phyloP scores from a whole-genome alignment of 2,888 invertebrate species.

The Aplocera efformata region DNA sequence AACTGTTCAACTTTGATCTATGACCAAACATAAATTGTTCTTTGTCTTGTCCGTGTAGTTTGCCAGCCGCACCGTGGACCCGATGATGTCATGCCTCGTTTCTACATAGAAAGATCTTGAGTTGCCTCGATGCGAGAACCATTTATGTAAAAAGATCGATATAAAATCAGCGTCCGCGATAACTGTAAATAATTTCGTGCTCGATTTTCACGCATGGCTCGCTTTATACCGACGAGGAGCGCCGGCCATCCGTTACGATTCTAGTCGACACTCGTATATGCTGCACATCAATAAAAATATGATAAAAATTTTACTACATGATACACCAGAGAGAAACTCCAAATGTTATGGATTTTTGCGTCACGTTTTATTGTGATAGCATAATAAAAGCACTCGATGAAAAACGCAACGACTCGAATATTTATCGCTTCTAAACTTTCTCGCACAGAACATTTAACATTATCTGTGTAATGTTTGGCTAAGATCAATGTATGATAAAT shows the following conservation, averaged over 20 bases:
- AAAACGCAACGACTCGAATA: slow-evolving; percentile 15
- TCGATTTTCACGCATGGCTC: slow-evolving; percentile 43
- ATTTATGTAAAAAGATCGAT: slow-evolving; percentile 28
- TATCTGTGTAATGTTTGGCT: slow-evolving; percentile 9
- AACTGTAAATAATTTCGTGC: slow-evolving; percentile 39
- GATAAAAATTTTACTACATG: slow-evolving; percentile 32
- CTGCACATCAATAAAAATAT: slow-evolving; percentile 34
- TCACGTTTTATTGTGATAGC: slow-evolving; percentile 22
- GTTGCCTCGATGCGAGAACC: slow-evolving; percentile 13
- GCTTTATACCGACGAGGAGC: slow-evolving; percentile 44
- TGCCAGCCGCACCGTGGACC: too few relatives aligned
- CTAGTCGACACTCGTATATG: slow-evolving; percentile 37
- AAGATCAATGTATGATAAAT: background rate
- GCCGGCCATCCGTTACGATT: slow-evolving; percentile 38
- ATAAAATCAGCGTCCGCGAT: slow-evolving; percentile 33
- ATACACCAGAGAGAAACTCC: slow-evolving; percentile 28
- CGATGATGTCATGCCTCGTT: slow-evolving; percentile 2
- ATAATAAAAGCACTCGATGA: slow-evolving; percentile 18
- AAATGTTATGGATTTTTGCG: slow-evolving; percentile 20
- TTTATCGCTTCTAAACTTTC: slow-evolving; percentile 19
- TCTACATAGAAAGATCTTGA: slow-evolving; percentile 2
- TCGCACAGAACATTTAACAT: slow-evolving; percentile 8
- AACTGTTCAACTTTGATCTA: background rate
- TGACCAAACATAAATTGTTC: background rate
- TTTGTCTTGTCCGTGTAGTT: too few relatives aligned